Conservation (phyloP, 1,140 invertebrate species). For the Mercenaria mercenaria region DNA sequence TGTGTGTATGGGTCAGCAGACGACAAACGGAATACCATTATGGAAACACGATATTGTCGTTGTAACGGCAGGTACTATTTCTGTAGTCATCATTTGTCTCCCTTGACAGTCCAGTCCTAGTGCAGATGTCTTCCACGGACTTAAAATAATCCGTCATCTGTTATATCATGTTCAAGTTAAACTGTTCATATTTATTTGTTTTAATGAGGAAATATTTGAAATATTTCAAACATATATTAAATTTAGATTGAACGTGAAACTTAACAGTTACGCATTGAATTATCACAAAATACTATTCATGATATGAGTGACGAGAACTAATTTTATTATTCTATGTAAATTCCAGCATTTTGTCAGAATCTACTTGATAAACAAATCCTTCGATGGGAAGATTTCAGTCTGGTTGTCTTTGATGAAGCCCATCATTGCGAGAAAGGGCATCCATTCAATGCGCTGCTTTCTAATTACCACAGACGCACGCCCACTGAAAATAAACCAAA, state of each 20-base stretch:
- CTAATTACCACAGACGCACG: conserved; percentile 61
- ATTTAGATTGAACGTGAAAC: too few species aligned
- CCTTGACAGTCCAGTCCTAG: too few species aligned
- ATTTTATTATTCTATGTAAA: too few species aligned
- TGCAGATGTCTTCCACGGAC: too few species aligned
- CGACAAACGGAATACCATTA: conserved; percentile 71
- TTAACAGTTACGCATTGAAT: too few species aligned
- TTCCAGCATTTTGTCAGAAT: conserved; percentile 80
- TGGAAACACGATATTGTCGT: conserved; percentile 83
- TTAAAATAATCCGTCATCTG: too few species aligned
- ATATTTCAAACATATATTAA: too few species aligned
- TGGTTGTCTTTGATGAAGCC: conserved; percentile 83
- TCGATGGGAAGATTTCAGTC: conserved; percentile 78
- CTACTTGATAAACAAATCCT: conserved; percentile 74
- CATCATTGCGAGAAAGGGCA: conserved; percentile 83
- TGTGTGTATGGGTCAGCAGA: conserved; percentile 77
- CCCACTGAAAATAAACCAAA: conserved; percentile 67
- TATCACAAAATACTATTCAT: too few species aligned
- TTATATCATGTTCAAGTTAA: too few species aligned
- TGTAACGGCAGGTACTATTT: conserved; percentile 80
- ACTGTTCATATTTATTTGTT: too few species aligned
- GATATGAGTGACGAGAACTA: too few species aligned
- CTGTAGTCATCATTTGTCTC: neutral
- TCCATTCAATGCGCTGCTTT: conserved; percentile 77
- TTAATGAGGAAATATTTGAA: too few species aligned